Evolutionary conservation across 2,888 invertebrate genomes (phyloP).

Genomic region (Lithosia quadra): DNA sequence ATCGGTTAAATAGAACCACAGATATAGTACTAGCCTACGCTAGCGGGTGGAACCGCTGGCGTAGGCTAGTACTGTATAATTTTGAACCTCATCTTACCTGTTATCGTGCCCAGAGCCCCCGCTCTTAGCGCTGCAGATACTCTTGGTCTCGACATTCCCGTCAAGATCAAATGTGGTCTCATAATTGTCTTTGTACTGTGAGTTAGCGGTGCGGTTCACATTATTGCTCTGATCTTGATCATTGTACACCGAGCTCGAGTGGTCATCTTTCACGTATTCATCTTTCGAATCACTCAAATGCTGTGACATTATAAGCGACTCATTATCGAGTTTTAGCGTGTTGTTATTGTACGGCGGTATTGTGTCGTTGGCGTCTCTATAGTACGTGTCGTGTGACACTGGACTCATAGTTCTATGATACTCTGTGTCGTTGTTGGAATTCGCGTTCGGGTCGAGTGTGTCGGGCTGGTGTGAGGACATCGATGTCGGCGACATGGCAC

Average conservation of each 20-base stretch:
- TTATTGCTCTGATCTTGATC: slow-evolving; percentile 72
- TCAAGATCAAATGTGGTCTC: slow-evolving; percentile 96
- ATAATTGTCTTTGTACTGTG: slow-evolving; percentile 90
- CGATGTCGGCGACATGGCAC: slow-evolving; percentile 81
- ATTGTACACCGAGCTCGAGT: slow-evolving; percentile 72
- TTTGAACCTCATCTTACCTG: no score
- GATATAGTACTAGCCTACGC: no score
- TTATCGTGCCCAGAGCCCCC: slow-evolving; percentile 93
- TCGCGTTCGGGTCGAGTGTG: slow-evolving; percentile 69
- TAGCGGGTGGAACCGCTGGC: no score
- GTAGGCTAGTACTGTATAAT: no score
- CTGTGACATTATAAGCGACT: slow-evolving; percentile 80
- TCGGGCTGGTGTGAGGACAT: slow-evolving; percentile 70
- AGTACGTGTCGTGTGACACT: slow-evolving; percentile 88
- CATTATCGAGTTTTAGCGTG: slow-evolving; percentile 82
- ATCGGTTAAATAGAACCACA: no score
- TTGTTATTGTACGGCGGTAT: slow-evolving; percentile 80
- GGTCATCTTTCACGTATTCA: slow-evolving; percentile 74
- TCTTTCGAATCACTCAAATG: slow-evolving; percentile 78
- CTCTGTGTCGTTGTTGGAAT: slow-evolving; percentile 67
- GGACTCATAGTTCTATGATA: slow-evolving; percentile 79
- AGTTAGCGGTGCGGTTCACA: slow-evolving; percentile 68
- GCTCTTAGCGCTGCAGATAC: slow-evolving; percentile 93
- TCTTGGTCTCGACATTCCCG: slow-evolving; percentile 96
- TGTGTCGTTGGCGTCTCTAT: slow-evolving; percentile 67